Base-by-base conservation (phyloP, 2,888 invertebrate genomes). In the Machimus atricapillus region DNA sequence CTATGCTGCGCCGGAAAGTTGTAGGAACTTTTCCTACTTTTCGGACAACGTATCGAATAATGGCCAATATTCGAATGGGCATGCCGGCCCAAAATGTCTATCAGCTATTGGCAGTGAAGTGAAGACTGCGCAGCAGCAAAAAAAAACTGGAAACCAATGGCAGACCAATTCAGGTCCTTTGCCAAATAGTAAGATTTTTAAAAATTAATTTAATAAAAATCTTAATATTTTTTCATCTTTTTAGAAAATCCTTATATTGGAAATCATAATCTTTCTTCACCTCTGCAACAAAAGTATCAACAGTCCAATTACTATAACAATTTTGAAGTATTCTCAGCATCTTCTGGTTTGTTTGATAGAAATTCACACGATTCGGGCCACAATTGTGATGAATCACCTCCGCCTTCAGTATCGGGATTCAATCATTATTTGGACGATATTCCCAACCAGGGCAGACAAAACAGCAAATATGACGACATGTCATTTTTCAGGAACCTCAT, bases 81-180 rank as follows among this genome's bases (percentile, higher is more conserved):
- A 19, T 19, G 27, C 19, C 16, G 43, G 89, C 0, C 90, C 90
- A 9, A 91, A 91, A 88, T 92, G 91, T 85, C 90, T 91, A 58
- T 92, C 92, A 2, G 93, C 92, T 27, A 93, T 93, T 88, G 93
- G 93, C 14, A 93, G 92, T 89, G 93, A 93, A 90, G 89, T 92
- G 34, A 92, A 90, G 86, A 90, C 88, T 79, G 90, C 90, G 12
- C 90, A 91, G 86, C 90, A 91, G 86, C 89, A 90, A 76, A 91
- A 92, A 87, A 92, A 92, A 87, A 91, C 91, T 89, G 92, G 92
- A 87, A 90, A 89, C 81, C 90, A 91, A 34, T 89, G 89, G 89
- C 88, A 88, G 12, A 12, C n/a, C 19, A 43, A 43, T 85, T 37
- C 52, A 37, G 14, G 46, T 2, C 46, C 79, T 19, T 34, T 77